Evolutionary conservation across 2,888 invertebrate species (phyloP), one percentile per base, ranked within the genome.

Genomic region (Oscheius onirici): DNA sequence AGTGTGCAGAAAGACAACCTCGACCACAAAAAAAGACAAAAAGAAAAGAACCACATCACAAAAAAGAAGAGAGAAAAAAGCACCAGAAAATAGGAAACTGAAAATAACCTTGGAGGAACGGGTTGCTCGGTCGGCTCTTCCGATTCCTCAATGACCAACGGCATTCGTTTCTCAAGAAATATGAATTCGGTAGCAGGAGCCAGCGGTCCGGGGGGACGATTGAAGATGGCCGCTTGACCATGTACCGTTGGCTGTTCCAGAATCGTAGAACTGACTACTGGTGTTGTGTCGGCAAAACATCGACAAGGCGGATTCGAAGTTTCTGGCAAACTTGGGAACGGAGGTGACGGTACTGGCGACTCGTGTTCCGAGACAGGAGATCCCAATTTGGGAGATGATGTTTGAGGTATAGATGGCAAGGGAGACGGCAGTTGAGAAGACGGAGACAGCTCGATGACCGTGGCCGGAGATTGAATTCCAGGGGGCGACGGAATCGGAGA

Each of bases 151-250:
- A 63, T 34, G 20, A 63, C 63, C 26, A 63, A 26, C n/a, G 63
- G 63, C 63, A 63, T 63, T 26, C 63, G 22, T 24, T 24, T 49
- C 28, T 63, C 63, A n/a, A 63, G 63, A 17, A 63, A 63, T 13
- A 63, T 20, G 34, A 63, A 63, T 26, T 63, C 57, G 15, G 44
- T 20, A 13, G 68, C 68, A 11, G 57, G 57, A 52, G 46, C 43
- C n/a, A 28, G 22, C 10, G 57, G 52, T 3, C 26, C 43, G 10
- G 68, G n/a, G n/a, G n/a, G 57, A 13, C 57, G 17, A 10, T 54
- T 13, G 17, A 57, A n/a, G 20, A 52, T 44, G 2, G 46, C 15
- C 13, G 68, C n/a, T 44, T 28, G 22, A 3, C 52, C 40, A 41
- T 51, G 66, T 1, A 52, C 44, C 1, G 20, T 40, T 11, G 66